phyloP scores from a whole-genome alignment of 2,113 vertebrate genomes.

The Platysteira castanea region DNA sequence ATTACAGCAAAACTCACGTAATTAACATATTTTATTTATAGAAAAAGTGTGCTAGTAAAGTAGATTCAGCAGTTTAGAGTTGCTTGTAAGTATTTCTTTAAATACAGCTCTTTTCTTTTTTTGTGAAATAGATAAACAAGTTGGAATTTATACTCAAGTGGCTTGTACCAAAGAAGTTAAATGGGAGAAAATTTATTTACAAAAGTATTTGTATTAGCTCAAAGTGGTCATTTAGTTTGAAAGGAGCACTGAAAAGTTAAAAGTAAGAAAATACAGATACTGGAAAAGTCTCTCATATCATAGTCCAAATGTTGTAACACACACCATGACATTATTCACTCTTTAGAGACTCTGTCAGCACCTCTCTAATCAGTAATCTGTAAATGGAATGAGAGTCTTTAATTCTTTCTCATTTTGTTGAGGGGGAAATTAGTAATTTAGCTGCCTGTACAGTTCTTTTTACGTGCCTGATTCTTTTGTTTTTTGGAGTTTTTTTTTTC shows the following conservation, averaged over 20 bases:
- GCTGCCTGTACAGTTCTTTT: not conserved
- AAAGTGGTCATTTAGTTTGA: not conserved
- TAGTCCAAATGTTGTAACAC: not conserved
- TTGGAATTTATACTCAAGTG: not conserved
- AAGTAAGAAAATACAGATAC: not conserved
- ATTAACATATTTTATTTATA: conserved; percentile 11
- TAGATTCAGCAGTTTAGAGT: not conserved
- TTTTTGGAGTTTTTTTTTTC: not conserved
- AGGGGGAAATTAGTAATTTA: not conserved
- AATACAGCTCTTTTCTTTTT: not conserved
- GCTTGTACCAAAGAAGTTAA: not conserved
- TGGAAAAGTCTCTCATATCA: not conserved
- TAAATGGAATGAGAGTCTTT: not conserved
- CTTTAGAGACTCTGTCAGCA: conserved; percentile 8
- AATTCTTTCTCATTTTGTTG: conserved; percentile 16
- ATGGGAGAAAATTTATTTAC: not conserved
- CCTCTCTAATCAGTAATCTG: not conserved
- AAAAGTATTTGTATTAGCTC: not conserved
- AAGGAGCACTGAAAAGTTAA: not conserved
- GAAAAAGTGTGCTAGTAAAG: not conserved
- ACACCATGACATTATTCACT: not conserved
- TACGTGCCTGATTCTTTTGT: not conserved
- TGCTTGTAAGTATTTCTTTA: not conserved
- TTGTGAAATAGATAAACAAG: not conserved
- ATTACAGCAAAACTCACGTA: not conserved